These are phyloP conservation scores for Drosophila gunungcola DNA, from an alignment of 1,140 invertebrate species.

Conservation along the genomic window DNA sequence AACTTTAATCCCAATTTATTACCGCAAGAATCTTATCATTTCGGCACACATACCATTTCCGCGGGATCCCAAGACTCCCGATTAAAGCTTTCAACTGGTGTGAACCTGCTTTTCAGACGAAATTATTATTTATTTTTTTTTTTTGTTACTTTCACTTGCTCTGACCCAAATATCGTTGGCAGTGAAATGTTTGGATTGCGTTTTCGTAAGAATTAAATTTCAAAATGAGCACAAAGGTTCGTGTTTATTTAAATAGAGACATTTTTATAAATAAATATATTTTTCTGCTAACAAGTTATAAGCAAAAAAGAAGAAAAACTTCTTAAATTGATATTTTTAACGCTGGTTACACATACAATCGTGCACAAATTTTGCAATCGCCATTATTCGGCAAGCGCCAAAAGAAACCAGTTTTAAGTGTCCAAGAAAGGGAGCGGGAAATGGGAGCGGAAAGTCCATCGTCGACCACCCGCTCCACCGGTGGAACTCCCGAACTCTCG, in stretches of 20 bases:
- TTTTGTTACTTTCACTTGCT: constrained; percentile 72
- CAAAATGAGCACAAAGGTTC: not conserved
- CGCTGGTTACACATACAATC: not conserved
- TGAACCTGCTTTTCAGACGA: constrained; percentile 22
- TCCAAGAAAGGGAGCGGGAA: not conserved
- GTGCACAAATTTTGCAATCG: constrained; percentile 42
- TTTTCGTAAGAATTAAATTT: not conserved
- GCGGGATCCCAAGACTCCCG: not conserved
- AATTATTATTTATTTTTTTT: constrained; percentile 22
- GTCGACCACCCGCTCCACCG: constrained; percentile 26
- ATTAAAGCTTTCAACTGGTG: constrained; percentile 17
- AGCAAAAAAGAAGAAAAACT: not conserved
- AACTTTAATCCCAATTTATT: too few species aligned
- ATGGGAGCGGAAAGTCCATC: constrained; percentile 1
- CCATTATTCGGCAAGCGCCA: constrained; percentile 29
- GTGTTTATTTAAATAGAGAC: not conserved
- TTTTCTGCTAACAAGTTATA: too few species aligned
- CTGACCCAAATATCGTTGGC: constrained; percentile 48
- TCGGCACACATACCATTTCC: not conserved
- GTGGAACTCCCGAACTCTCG: constrained; percentile 14
- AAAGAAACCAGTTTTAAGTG: constrained; percentile 31
- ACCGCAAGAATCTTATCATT: not conserved
- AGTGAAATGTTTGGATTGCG: not conserved
- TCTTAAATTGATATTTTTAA: not conserved
- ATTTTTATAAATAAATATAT: too few species aligned